A percentile compares a stretch with the other conserved stretches of the same genome.
phyloP scores from a whole-genome alignment of 2,888 invertebrate genomes.

The Eilema sororculum region DNA sequence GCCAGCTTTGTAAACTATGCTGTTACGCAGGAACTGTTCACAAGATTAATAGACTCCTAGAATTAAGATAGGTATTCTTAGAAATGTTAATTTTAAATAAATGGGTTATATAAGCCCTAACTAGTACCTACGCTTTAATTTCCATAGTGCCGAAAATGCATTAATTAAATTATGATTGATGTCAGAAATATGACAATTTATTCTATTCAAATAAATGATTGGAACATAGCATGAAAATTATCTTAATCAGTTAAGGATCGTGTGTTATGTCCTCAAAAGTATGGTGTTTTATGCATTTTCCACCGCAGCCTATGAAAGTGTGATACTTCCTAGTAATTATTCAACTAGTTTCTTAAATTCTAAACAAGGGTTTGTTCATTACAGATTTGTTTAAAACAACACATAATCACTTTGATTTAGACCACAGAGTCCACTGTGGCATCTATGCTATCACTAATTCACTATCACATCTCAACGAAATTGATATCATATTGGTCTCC shows the following conservation, averaged over 20 bases:
- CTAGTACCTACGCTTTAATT: neutral
- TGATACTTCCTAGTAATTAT: too few relatives aligned
- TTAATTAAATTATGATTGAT: too few relatives aligned
- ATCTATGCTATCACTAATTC: neutral
- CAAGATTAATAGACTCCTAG: neutral
- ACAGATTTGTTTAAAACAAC: too few relatives aligned
- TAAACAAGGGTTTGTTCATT: too few relatives aligned
- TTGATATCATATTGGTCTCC: neutral
- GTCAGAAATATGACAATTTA: neutral
- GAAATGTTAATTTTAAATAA: neutral
- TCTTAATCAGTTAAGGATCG: too few relatives aligned
- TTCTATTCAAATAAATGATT: neutral
- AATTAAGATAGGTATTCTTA: neutral
- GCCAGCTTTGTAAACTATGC: constrained; percentile 3
- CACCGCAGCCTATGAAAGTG: too few relatives aligned
- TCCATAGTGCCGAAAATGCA: neutral
- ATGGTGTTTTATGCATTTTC: too few relatives aligned
- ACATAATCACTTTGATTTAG: too few relatives aligned
- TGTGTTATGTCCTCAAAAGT: too few relatives aligned
- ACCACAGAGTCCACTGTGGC: too few relatives aligned
- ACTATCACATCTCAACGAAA: neutral
- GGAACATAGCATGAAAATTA: too few relatives aligned
- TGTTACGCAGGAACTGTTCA: neutral
- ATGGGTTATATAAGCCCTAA: neutral
- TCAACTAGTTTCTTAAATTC: too few relatives aligned